These are phyloP conservation scores for Macaria notata DNA, from an alignment of 2,888 invertebrate species.

Conservation along the genomic window DNA sequence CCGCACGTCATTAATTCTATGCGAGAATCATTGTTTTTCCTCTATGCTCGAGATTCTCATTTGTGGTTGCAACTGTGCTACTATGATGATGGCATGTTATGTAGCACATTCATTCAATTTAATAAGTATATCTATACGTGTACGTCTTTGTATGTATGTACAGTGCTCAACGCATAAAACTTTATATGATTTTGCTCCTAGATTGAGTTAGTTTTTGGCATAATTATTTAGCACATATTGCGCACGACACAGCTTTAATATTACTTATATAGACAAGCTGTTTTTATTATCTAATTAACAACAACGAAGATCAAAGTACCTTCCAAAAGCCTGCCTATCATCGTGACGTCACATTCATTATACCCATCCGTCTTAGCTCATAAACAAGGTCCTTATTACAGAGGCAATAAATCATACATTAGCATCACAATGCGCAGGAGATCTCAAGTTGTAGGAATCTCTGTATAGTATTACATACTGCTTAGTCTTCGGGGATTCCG, in stretches of 20 bases:
- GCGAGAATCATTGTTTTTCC: slow-evolving; percentile 12
- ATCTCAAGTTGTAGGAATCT: slow-evolving; percentile 58
- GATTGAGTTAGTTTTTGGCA: no score
- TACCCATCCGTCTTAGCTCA: slow-evolving; percentile 15
- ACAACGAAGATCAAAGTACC: background rate
- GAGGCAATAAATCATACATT: slow-evolving; percentile 50
- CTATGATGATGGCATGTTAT: no score
- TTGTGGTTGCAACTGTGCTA: background rate
- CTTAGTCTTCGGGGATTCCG: slow-evolving; percentile 36
- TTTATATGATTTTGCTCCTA: no score
- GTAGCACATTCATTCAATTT: no score
- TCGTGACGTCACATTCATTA: slow-evolving; percentile 10
- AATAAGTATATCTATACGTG: no score
- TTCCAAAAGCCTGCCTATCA: slow-evolving; percentile 3
- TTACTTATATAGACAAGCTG: no score
- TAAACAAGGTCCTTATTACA: slow-evolving; percentile 26
- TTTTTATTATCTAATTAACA: no score
- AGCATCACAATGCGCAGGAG: slow-evolving; percentile 58
- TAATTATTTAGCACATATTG: no score
- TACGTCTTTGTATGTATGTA: no score
- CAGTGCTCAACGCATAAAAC: no score
- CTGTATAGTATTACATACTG: slow-evolving; percentile 51
- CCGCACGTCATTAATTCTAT: slow-evolving; percentile 24
- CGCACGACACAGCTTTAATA: no score
- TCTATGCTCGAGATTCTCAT: slow-evolving; percentile 9